These are phyloP conservation scores for Peromyscus maniculatus DNA, from an alignment of 2,113 vertebrate genomes.

Conservation along the genomic window DNA sequence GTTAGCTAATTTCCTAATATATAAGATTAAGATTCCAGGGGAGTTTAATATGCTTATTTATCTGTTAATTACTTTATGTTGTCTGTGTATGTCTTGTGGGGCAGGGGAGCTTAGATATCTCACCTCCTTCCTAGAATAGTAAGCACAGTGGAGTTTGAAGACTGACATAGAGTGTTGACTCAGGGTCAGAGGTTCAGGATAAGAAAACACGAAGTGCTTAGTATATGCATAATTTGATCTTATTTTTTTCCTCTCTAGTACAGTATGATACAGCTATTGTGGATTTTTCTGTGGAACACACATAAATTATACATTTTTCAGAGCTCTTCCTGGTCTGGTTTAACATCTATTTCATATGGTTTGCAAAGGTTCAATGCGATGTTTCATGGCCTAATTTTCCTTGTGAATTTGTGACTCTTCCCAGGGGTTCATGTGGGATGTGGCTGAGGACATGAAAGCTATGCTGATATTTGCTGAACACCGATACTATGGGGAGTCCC, in stretches of 20 bases:
- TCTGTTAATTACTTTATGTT: slow-evolving; percentile 45
- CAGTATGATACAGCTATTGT: neutral
- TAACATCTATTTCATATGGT: neutral
- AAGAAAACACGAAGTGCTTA: slow-evolving; percentile 7
- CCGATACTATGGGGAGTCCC: slow-evolving; percentile 97
- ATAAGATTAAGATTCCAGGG: neutral
- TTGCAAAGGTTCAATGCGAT: neutral
- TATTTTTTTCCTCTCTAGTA: neutral
- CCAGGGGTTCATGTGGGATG: slow-evolving; percentile 99
- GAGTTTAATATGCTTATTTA: slow-evolving; percentile 26
- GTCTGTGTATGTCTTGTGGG: slow-evolving; percentile 3
- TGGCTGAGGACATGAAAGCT: slow-evolving; percentile 94
- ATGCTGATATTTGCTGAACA: slow-evolving; percentile 99
- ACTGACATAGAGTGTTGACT: neutral
- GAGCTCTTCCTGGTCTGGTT: neutral
- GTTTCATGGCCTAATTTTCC: slow-evolving; percentile 34
- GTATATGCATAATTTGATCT: neutral
- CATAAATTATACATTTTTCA: neutral
- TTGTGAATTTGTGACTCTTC: slow-evolving; percentile 52
- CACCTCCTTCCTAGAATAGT: slow-evolving; percentile 23
- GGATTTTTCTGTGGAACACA: neutral
- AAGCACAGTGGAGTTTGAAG: neutral
- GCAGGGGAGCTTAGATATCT: neutral
- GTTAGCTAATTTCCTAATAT: slow-evolving; percentile 35
- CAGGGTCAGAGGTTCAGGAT: neutral